Evolutionary conservation across 2,113 vertebrate genomes (phyloP).

Genomic region (Myiagra hebetior): DNA sequence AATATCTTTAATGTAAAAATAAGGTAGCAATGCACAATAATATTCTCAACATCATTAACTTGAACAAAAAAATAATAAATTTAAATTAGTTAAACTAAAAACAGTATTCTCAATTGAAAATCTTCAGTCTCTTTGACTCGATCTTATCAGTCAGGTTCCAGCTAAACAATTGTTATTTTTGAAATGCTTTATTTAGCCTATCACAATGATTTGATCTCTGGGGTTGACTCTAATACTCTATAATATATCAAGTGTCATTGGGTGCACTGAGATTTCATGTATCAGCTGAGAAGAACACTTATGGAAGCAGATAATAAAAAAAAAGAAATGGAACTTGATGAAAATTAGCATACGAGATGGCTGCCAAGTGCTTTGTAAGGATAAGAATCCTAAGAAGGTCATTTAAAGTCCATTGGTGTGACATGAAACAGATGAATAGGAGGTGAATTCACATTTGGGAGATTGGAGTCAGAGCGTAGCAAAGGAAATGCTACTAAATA

Average conservation of each 20-base stretch:
- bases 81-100: not conserved
- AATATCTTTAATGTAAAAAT: not conserved
- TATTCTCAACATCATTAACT: not conserved
- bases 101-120: not conserved
- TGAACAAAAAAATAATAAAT: not conserved
- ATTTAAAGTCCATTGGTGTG: not conserved
- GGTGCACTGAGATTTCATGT: not conserved
- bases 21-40: not conserved
- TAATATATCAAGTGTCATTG: not conserved
- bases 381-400: not conserved
- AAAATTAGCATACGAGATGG: not conserved
- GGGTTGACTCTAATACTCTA: not conserved
- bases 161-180: not conserved
- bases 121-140: not conserved
- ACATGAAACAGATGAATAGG: not conserved
- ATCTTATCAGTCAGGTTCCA: not conserved
- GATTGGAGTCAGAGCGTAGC: not conserved
- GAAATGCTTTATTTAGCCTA: not conserved
- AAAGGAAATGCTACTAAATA: slow-evolving; percentile 1
- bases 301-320: not conserved
- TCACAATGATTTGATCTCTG: not conserved
- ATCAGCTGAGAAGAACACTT: not conserved
- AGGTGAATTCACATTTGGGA: not conserved
- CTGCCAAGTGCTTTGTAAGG: not conserved
- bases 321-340: not conserved